Conservation (phyloP, 2,888 invertebrate species). For the Rhodophaea formosa region DNA sequence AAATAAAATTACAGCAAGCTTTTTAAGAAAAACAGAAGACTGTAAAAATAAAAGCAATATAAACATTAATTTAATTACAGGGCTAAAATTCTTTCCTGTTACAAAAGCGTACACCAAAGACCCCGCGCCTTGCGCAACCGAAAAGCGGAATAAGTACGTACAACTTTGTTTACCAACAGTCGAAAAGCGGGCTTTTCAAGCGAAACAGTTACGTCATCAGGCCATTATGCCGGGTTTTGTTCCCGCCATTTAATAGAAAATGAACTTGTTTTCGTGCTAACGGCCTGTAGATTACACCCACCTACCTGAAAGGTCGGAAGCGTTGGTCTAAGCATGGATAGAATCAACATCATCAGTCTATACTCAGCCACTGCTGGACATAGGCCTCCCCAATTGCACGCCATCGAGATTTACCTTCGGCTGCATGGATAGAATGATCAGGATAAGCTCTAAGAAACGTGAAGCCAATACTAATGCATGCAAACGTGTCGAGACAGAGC, state of each 20-base stretch:
- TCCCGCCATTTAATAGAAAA: constrained; percentile 10
- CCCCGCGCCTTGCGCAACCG: not conserved
- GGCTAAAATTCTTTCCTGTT: not conserved
- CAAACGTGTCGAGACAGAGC: no score
- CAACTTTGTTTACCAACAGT: constrained; percentile 13
- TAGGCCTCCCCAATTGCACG: no score
- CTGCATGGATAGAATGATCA: no score
- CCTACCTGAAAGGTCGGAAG: not conserved
- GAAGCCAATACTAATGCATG: no score
- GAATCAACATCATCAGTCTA: no score
- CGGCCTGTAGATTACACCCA: not conserved
- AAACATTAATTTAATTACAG: not conserved
- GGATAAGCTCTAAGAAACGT: no score
- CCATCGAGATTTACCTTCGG: no score
- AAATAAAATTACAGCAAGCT: no score
- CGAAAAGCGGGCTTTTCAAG: constrained; percentile 4
- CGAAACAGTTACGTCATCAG: constrained; percentile 4
- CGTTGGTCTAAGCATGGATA: not conserved
- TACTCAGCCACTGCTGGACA: no score
- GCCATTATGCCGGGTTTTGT: constrained; percentile 3
- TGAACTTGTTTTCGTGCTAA: constrained; percentile 1
- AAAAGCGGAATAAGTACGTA: not conserved
- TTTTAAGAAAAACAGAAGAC: no score
- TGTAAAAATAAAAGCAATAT: not conserved
- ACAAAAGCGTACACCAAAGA: not conserved